Evolutionary conservation across 1,140 invertebrate species (phyloP), one percentile per base, ranked within the genome.

Genomic region (Scaptomyza graminum): DNA sequence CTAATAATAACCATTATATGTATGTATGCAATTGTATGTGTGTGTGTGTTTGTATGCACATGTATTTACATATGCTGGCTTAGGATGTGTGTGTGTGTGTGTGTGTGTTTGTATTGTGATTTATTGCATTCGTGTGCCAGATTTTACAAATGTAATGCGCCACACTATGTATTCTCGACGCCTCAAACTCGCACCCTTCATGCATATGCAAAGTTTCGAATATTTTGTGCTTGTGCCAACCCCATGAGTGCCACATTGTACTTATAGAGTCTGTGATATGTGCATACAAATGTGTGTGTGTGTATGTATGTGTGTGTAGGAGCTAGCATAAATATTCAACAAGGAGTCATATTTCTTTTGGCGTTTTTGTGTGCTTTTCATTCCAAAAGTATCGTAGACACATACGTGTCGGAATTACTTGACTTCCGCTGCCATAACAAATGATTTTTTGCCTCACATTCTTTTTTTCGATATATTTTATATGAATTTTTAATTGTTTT

Each of bases 91-190:
- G 43, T 69, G 15, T 76, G 13, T 5, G 28, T 31, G 67, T 55
- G 43, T 69, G 15, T 76, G 31, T 61, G 56, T 22, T 52, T 62
- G 39, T 66, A 78, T 85, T 87, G 69, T 90, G 85, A 90, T 90
- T 90, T 90, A 90, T 90, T 79, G 85, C 85, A 87, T 90, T 87
- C 78, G 75, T 90, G 87, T 90, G 85, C 85, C 85, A 90, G 85
- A 90, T 90, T 90, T 90, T 85, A 90, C 80, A 82, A 85, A 90
- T 79, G 85, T 85, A 75, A 90, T 90, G 74, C 74, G 77, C 84
- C 84, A 76, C 76, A 66, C 74, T 57, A 47, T 25, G 13, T 22
- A 55, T 9, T 18, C 28, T 25, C 41, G n/a, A 9, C 61, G 16
- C 62, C 41, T 31, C 31, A 31, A 31, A 5, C 11, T 5, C 34